A percentile compares a stretch with the other conserved stretches of the same genome.
Evolutionary conservation across 2,113 vertebrate species (phyloP).

Genomic region (Phyllopteryx taeniolatus): DNA sequence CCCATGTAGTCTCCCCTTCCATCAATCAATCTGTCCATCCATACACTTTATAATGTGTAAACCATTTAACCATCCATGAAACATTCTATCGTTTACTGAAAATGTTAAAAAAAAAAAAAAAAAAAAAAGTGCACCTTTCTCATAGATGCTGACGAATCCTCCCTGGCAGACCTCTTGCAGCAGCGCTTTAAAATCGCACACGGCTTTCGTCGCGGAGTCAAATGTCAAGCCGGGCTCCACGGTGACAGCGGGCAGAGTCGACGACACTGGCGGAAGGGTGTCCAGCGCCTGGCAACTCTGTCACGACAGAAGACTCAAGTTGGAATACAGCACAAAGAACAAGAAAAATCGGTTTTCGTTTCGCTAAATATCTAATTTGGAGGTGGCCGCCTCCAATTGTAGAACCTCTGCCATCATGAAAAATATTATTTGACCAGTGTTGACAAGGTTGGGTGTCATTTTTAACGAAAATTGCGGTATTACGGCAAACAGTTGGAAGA

Average conservation of each 20-base stretch:
- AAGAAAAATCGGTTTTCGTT: background rate
- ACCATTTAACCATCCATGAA: background rate
- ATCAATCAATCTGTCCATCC: no score
- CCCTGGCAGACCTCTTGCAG: constrained; percentile 71
- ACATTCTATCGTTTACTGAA: background rate
- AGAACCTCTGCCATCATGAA: no score
- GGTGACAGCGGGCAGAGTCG: constrained; percentile 37
- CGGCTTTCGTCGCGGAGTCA: constrained; percentile 47
- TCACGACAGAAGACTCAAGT: constrained; percentile 12
- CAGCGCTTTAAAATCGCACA: constrained; percentile 68
- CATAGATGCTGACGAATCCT: constrained; percentile 69
- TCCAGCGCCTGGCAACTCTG: constrained; percentile 64
- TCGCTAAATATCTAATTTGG: no score
- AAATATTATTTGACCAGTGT: no score
- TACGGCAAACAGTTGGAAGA: no score
- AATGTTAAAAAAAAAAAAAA: background rate
- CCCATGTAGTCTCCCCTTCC: no score
- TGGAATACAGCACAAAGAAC: background rate
- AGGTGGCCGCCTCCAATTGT: no score
- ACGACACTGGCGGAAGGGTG: constrained; percentile 40
- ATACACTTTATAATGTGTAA: no score
- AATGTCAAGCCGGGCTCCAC: constrained; percentile 54
- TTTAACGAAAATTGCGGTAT: no score
- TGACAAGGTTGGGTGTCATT: no score
- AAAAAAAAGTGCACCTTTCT: constrained; percentile 55